phyloP scores from a whole-genome alignment of 2,888 invertebrate species.

The Alcis repandata region DNA sequence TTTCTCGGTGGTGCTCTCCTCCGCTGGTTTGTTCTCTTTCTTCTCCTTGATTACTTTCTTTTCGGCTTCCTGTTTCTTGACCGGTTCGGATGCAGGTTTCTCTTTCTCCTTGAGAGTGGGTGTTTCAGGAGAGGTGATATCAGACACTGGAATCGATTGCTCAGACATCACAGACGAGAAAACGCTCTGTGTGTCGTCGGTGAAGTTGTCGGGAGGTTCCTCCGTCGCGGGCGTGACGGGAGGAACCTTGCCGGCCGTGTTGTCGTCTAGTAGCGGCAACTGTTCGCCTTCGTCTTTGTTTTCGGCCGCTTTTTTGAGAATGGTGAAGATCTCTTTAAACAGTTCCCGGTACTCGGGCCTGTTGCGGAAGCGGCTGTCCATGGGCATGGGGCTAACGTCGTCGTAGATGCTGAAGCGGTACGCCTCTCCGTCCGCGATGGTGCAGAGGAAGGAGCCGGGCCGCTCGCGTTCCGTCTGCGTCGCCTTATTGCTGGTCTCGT shows the following conservation, averaged over 20 bases:
- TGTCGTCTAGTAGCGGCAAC: conserved; percentile 90
- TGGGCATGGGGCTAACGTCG: conserved; percentile 91
- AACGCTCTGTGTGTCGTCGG: conserved; percentile 91
- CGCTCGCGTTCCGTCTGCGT: conserved; percentile 93
- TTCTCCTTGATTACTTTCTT: conserved; percentile 52
- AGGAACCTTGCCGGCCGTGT: conserved; percentile 87
- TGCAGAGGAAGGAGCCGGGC: conserved; percentile 93
- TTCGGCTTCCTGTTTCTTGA: conserved; percentile 68
- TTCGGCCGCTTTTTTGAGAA: conserved; percentile 93
- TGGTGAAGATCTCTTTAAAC: conserved; percentile 94
- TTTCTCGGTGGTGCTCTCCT: conserved; percentile 64
- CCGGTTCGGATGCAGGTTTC: conserved; percentile 60
- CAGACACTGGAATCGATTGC: conserved; percentile 90
- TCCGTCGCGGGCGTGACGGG: conserved; percentile 90
- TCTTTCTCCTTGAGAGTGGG: conserved; percentile 87
- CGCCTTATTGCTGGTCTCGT: conserved; percentile 93
- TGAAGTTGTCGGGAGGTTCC: conserved; percentile 88
- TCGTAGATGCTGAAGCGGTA: conserved; percentile 95
- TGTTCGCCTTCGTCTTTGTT: conserved; percentile 93
- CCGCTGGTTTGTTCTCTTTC: conserved; percentile 74
- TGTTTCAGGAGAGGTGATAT: conserved; percentile 86
- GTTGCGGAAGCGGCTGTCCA: conserved; percentile 93
- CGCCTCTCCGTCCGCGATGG: conserved; percentile 94
- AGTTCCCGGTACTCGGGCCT: conserved; percentile 93
- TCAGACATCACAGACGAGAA: conserved; percentile 92